A percentile compares a stretch with the other conserved stretches of the same genome.
phyloP scores from a whole-genome alignment of 2,113 vertebrate genomes.

The Psephotus haematonotus region DNA sequence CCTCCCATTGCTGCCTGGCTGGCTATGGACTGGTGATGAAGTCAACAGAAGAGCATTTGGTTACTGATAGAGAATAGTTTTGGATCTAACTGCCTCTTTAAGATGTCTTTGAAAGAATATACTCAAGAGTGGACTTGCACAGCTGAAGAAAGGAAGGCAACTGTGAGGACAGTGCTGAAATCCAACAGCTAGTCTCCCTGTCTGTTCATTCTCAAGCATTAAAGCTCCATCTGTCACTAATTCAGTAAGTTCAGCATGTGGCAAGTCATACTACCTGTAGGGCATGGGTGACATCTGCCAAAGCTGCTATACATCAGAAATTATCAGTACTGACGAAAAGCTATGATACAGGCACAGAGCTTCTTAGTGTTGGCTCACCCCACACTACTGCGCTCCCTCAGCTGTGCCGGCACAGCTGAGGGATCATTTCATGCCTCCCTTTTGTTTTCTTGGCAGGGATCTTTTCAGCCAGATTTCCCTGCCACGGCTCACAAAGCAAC shows the following conservation, averaged over 20 bases:
- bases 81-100: background rate
- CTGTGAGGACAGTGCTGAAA: background rate
- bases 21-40: background rate
- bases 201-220: background rate
- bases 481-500: background rate
- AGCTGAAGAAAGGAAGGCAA: background rate
- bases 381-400: background rate
- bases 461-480: background rate
- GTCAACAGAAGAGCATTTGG: background rate
- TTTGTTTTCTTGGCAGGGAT: background rate
- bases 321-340: background rate
- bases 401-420: fast-evolving
- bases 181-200: background rate
- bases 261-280: background rate
- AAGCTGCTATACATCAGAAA: background rate
- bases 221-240: background rate
- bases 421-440: background rate
- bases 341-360: fast-evolving
- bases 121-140: background rate
- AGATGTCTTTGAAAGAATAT: background rate
- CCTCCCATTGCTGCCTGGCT: background rate
- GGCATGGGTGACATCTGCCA: background rate
- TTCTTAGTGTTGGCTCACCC: background rate
- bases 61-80: background rate
- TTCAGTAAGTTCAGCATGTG: background rate